Conservation (phyloP, 2,113 vertebrate genomes). For the Phocoena phocoena region DNA sequence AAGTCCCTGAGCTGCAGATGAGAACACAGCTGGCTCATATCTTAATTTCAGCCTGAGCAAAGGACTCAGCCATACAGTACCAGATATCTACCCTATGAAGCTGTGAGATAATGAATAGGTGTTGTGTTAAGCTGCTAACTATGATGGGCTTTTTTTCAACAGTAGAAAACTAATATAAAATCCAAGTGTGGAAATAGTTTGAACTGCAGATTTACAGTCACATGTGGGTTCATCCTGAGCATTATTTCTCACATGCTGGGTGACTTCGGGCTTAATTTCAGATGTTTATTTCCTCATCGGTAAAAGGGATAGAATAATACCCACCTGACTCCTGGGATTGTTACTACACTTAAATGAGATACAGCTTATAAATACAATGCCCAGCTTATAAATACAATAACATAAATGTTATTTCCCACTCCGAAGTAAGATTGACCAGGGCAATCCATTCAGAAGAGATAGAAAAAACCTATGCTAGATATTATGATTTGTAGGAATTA, state of each 20-base stretch:
- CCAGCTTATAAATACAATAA: neutral
- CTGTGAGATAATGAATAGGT: neutral
- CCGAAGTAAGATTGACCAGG: neutral
- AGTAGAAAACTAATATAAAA: neutral
- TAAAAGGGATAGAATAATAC: neutral
- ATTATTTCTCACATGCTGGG: neutral
- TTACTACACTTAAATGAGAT: neutral
- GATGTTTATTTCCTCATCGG: neutral
- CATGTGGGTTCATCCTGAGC: neutral
- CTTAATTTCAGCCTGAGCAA: neutral
- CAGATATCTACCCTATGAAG: neutral
- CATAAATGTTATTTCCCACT: neutral
- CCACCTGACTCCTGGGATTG: neutral
- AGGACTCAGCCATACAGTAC: neutral
- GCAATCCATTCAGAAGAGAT: neutral
- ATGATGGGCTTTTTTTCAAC: neutral
- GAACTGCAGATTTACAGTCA: neutral
- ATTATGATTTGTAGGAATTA: neutral
- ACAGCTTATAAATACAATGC: neutral
- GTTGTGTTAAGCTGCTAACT: neutral
- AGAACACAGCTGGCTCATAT: neutral
- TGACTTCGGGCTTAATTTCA: neutral
- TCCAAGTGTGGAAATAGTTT: neutral
- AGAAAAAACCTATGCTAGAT: neutral
- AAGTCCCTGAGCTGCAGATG: neutral